These are phyloP conservation scores for Nesoenas mayeri DNA, from an alignment of 2,113 vertebrate species.

Conservation along the genomic window DNA sequence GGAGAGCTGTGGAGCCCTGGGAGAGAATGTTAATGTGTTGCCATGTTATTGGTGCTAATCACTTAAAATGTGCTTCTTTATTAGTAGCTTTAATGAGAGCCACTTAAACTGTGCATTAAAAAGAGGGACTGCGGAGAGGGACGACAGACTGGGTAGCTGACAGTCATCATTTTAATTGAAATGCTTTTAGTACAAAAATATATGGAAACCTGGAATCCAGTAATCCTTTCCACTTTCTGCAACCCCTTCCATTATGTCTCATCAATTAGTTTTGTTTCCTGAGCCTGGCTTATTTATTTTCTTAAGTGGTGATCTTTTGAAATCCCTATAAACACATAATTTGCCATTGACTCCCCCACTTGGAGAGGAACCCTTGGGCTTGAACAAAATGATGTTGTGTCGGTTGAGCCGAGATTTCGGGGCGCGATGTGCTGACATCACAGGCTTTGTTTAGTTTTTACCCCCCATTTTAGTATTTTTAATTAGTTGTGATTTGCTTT, in stretches of 20 bases:
- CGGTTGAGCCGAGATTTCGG: not conserved
- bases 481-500: not conserved
- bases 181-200: conserved; percentile 65
- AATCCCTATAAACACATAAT: not conserved
- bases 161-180: conserved; percentile 72
- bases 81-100: conserved; percentile 79
- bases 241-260: not conserved
- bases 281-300: conserved; percentile 12
- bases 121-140: conserved; percentile 69
- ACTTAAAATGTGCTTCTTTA: conserved; percentile 75
- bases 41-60: conserved; percentile 75
- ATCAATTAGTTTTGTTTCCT: conserved; percentile 17
- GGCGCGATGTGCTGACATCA: not conserved
- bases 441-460: not conserved
- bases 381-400: fast-evolving
- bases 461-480: not conserved
- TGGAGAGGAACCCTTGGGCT: not conserved
- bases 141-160: conserved; percentile 56
- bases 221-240: conserved; percentile 31
- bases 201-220: conserved; percentile 36
- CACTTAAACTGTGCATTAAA: conserved; percentile 77
- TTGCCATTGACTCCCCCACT: not conserved
- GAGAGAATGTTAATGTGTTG: conserved; percentile 70
- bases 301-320: not conserved
- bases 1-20: conserved; percentile 55